These are phyloP conservation scores for Drosophila subpulchrella DNA, from an alignment of 1,140 invertebrate species.

Conservation along the genomic window DNA sequence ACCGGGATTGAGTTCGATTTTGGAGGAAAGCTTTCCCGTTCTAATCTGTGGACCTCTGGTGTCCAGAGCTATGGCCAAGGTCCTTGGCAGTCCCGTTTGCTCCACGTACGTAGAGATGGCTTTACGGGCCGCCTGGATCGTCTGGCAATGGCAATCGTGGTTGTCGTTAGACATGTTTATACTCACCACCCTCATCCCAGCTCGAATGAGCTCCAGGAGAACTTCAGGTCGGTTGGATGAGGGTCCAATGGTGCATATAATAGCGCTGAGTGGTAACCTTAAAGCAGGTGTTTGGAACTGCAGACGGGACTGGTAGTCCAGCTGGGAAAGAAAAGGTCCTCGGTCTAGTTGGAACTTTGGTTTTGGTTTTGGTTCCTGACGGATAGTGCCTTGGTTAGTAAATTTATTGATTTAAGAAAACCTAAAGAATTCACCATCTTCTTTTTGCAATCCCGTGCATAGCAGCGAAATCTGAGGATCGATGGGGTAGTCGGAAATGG, in stretches of 20 bases:
- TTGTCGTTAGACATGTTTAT: constrained; percentile 99
- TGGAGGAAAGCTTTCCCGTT: constrained; percentile 96
- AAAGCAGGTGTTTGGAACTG: constrained; percentile 94
- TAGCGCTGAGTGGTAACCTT: constrained; percentile 94
- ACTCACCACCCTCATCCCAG: constrained; percentile 98
- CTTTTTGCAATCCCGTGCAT: constrained; percentile 3
- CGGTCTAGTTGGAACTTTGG: constrained; percentile 17
- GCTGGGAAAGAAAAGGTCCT: constrained; percentile 56
- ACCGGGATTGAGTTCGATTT: constrained; percentile 90
- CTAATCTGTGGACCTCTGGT: constrained; percentile 99
- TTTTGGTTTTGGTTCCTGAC: neutral
- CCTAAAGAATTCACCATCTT: neutral
- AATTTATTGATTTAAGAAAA: neutral
- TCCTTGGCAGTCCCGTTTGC: constrained; percentile 76
- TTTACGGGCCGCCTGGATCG: constrained; percentile 93
- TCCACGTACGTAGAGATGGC: constrained; percentile 91
- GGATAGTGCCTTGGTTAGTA: neutral
- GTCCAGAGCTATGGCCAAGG: constrained; percentile 94
- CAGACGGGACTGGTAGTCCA: constrained; percentile 96
- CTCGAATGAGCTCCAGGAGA: constrained; percentile 96
- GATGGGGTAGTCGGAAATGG: neutral
- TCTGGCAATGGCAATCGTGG: constrained; percentile 96
- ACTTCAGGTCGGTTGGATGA: constrained; percentile 92
- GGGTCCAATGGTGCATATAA: constrained; percentile 95
- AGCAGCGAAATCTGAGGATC: neutral